Base-by-base conservation (phyloP, 2,113 vertebrate species). In the Callocephalon fimbriatum region DNA sequence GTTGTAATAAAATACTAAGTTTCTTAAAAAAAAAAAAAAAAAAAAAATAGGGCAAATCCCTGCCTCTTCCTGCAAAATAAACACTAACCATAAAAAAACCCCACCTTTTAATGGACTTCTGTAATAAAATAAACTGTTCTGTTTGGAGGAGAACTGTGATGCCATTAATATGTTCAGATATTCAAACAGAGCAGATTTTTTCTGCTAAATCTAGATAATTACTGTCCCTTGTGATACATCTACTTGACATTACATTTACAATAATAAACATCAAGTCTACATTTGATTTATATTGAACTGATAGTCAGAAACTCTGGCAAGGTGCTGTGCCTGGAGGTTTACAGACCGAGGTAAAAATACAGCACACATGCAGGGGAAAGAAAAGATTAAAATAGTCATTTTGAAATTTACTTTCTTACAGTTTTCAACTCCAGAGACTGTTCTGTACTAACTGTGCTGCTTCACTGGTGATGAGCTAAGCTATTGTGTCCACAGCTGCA, bases 21-120 rank as follows among this genome's bases (percentile, higher is more conserved):
- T 29, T 38, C 15, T 40, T 66, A 29, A 58, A 37, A 45, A 26
- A 40, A 53, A 3, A 29, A 58, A 37, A 45, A 26, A 40, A 53
- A 3, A 6, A 53, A 3, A 6, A 47, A 18, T 3, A 16, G 6
- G 12, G 4, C 10, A 67, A 3, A 3, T 7, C 5, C 22, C 35
- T 12, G 9, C 29, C 11, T 45, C 31, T 45, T 59, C 31, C 45
- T 2, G 4, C 32, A 58, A 76, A 59, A 45, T 20, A 6, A 54
- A 54, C 23, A 31, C 6, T 54, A 45, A 31, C 29, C 66, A 5
- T 58, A 45, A 68, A 45, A 47, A 21, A 31, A 0, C 32, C 20
- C 20, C 32, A 13, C 11, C 9, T 61, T 88, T 62, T 56, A 77
- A 51, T 40, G 7, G 40, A 29, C 19, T 65, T 38, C 6, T 75